Evolutionary conservation across 2,797 vertebrate genomes (phyloP).

Genomic region (Heterohyrax brucei): DNA sequence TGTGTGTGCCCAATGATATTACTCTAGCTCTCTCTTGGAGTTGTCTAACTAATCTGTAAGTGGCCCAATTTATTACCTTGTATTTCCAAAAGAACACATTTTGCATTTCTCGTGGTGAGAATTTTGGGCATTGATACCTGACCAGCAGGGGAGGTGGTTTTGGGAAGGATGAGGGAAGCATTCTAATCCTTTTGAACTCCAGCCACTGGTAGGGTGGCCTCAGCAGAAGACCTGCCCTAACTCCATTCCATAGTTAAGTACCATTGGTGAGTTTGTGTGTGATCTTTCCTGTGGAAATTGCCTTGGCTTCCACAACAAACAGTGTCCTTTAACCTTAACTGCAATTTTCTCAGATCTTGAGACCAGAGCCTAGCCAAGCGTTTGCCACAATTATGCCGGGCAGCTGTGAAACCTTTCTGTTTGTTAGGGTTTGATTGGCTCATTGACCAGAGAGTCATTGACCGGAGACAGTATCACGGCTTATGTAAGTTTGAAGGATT

Average conservation of each 20-base stretch:
- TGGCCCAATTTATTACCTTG: neutral
- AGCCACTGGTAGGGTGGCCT: neutral
- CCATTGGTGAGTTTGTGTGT: constrained; percentile 16
- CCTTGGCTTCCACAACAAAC: constrained; percentile 75
- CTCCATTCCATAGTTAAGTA: constrained; percentile 2
- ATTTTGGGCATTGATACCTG: constrained; percentile 5
- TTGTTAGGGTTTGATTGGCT: constrained; percentile 73
- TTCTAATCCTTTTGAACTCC: constrained; percentile 40
- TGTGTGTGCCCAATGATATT: neutral
- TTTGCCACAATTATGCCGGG: constrained; percentile 70
- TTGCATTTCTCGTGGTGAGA: neutral
- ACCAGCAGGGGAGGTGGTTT: neutral
- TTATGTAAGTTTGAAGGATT: constrained; percentile 14
- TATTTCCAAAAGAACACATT: neutral
- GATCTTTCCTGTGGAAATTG: neutral
- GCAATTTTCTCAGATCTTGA: constrained; percentile 62
- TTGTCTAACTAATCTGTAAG: neutral
- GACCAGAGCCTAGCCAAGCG: constrained; percentile 55
- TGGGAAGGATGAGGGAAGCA: neutral
- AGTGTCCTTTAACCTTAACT: constrained; percentile 62
- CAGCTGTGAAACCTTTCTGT: constrained; percentile 68
- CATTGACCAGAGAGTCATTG: constrained; percentile 69
- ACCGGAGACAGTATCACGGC: constrained; percentile 7
- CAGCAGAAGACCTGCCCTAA: neutral
- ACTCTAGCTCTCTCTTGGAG: neutral